Evolutionary conservation across 64 coral and sea anemone species (phyloP).

Genomic region (Porites lutea): DNA sequence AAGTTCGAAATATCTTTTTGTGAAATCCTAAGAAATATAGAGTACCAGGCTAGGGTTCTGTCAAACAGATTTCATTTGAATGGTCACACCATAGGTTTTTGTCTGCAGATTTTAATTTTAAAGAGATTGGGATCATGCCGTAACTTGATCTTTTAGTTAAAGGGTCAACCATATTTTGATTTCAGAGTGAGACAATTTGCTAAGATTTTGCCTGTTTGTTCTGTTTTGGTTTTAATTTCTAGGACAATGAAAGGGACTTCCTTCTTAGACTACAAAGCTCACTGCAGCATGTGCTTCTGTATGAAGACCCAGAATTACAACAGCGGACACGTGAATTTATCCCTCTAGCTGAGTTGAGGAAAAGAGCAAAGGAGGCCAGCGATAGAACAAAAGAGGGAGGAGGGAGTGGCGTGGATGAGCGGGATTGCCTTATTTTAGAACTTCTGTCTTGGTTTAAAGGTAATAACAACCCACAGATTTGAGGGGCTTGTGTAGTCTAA

Average conservation of each 20-base stretch:
- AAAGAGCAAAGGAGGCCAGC: conserved; percentile 74
- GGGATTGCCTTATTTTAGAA: conserved; percentile 82
- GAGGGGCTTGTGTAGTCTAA: no score
- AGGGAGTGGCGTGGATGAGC: conserved; percentile 55
- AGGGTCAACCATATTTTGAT: no score
- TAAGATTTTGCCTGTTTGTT: no score
- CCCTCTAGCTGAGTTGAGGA: conserved; percentile 65
- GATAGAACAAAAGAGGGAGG: conserved; percentile 62
- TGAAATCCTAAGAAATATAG: no score
- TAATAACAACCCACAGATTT: background rate
- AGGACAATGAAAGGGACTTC: conserved; percentile 28
- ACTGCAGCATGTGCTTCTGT: conserved; percentile 82
- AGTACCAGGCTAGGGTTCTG: no score
- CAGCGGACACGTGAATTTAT: conserved; percentile 63
- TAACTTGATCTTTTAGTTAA: no score
- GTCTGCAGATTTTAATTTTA: no score
- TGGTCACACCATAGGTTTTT: no score
- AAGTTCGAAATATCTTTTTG: no score
- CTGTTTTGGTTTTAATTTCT: background rate
- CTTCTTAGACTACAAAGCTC: conserved; percentile 72
- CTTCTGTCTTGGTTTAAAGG: conserved; percentile 89
- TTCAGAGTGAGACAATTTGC: no score
- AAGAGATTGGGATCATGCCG: no score
- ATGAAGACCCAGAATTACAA: conserved; percentile 83
- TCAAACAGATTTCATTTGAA: no score